These are phyloP conservation scores for Drosophila sp. DNA, from an alignment of 1,140 invertebrate genomes.

Conservation along the genomic window DNA sequence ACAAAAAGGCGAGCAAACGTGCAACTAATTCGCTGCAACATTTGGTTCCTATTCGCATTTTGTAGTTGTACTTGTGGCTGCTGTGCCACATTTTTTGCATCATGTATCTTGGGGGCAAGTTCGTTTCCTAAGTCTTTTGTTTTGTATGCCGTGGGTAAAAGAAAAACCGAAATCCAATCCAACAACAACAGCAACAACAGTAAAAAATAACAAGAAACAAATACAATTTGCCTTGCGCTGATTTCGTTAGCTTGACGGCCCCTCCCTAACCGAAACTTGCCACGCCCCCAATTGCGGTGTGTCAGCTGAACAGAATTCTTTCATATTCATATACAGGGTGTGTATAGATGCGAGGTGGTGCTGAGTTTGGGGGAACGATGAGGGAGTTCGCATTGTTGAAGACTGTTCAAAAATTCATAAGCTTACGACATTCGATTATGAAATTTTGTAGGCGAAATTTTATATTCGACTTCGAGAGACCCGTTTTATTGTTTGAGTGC, in stretches of 20 bases:
- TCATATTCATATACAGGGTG: constrained; percentile 7
- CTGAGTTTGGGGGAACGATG: neutral
- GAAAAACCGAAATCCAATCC: constrained; percentile 27
- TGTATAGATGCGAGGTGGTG: neutral
- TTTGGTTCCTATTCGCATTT: constrained; percentile 50
- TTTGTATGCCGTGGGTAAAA: constrained; percentile 73
- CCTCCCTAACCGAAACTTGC: constrained; percentile 24
- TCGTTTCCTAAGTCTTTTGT: constrained; percentile 82
- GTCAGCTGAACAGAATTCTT: constrained; percentile 38
- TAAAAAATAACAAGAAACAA: no score
- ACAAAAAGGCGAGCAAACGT: constrained; percentile 55
- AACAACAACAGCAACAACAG: constrained; percentile 44
- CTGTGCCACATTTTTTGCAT: constrained; percentile 77
- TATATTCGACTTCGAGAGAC: constrained; percentile 39
- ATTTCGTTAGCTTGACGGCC: constrained; percentile 58
- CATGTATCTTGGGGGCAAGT: constrained; percentile 77
- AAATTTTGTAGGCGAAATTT: constrained; percentile 57
- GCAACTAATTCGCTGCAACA: constrained; percentile 63
- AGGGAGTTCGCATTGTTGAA: constrained; percentile 16
- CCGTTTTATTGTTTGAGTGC: constrained; percentile 42
- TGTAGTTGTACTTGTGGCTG: constrained; percentile 35
- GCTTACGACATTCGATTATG: constrained; percentile 75
- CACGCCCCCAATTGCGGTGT: constrained; percentile 30
- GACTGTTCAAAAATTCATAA: constrained; percentile 53
- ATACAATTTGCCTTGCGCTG: constrained; percentile 32